Percentiles rank a stretch among this genome's conserved stretches.
phyloP scores from a whole-genome alignment of 2,888 invertebrate genomes.

The Drosophila nr. perissopoda region DNA sequence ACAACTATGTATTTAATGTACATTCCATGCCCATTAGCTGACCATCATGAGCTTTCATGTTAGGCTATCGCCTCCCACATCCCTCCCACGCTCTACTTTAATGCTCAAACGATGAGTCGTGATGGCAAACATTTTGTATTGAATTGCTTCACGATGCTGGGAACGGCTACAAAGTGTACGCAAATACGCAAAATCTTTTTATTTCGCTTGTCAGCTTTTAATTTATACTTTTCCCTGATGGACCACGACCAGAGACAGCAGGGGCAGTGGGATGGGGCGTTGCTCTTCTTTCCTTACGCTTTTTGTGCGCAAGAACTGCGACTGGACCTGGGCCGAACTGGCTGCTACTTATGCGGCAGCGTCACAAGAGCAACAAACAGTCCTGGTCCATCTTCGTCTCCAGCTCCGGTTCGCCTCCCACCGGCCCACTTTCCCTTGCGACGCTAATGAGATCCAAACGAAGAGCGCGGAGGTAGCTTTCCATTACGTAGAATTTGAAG shows the following conservation, averaged over 20 bases:
- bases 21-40: slow-evolving; percentile 22
- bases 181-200: slow-evolving; percentile 78
- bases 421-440: slow-evolving; percentile 54
- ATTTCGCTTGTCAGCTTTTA: slow-evolving; percentile 83
- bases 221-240: slow-evolving; percentile 65
- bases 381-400: neutral
- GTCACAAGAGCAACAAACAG: slow-evolving; percentile 27
- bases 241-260: slow-evolving; percentile 7
- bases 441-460: slow-evolving; percentile 82
- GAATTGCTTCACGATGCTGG: slow-evolving; percentile 50
- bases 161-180: slow-evolving; percentile 55
- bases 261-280: neutral
- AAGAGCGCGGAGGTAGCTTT: slow-evolving; percentile 62
- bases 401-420: neutral
- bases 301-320: slow-evolving; percentile 32
- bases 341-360: slow-evolving; percentile 64
- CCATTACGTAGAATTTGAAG: slow-evolving; percentile 67
- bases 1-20: slow-evolving; percentile 7
- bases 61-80: neutral
- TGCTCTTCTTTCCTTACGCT: slow-evolving; percentile 39
- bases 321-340: slow-evolving; percentile 12
- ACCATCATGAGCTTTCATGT: slow-evolving; percentile 20
- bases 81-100: neutral
- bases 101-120: slow-evolving; percentile 45
- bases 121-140: slow-evolving; percentile 49